These are phyloP conservation scores for Scaptomyza pallida DNA, from an alignment of 1,140 invertebrate genomes.

Conservation along the genomic window DNA sequence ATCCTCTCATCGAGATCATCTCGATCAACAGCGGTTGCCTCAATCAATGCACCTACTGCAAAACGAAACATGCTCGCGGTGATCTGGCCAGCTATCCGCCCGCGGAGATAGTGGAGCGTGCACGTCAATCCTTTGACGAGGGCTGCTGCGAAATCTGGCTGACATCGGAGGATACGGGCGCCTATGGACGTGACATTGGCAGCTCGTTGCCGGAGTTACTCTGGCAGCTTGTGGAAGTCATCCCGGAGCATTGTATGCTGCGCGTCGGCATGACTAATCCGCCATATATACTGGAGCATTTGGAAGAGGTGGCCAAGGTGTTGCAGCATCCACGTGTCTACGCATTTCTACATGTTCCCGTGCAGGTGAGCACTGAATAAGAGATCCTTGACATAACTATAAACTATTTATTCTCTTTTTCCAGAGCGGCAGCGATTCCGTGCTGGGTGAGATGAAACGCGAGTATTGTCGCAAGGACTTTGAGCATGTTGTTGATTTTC, in stretches of 20 bases:
- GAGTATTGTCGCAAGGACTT: constrained; percentile 97
- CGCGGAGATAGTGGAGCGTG: constrained; percentile 91
- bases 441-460: constrained; percentile 97
- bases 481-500: constrained; percentile 93
- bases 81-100: constrained; percentile 97
- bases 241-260: constrained; percentile 95
- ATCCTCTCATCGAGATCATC: constrained; percentile 98
- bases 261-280: constrained; percentile 99
- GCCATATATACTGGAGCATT: constrained; percentile 97
- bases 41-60: constrained; percentile 99
- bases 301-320: constrained; percentile 96
- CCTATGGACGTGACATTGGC: constrained; percentile 97
- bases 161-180: constrained; percentile 98
- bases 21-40: constrained; percentile 98
- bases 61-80: constrained; percentile 98
- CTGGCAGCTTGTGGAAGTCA: constrained; percentile 93
- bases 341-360: constrained; percentile 97
- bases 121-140: constrained; percentile 94
- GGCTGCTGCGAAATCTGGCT: constrained; percentile 99
- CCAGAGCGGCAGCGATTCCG: constrained; percentile 94
- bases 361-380: constrained; percentile 87
- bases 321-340: constrained; percentile 96
- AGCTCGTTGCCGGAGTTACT: constrained; percentile 94
- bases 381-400: too few relatives aligned
- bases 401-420: background rate